Conservation (phyloP, 2,113 vertebrate genomes). For the Promerops cafer region DNA sequence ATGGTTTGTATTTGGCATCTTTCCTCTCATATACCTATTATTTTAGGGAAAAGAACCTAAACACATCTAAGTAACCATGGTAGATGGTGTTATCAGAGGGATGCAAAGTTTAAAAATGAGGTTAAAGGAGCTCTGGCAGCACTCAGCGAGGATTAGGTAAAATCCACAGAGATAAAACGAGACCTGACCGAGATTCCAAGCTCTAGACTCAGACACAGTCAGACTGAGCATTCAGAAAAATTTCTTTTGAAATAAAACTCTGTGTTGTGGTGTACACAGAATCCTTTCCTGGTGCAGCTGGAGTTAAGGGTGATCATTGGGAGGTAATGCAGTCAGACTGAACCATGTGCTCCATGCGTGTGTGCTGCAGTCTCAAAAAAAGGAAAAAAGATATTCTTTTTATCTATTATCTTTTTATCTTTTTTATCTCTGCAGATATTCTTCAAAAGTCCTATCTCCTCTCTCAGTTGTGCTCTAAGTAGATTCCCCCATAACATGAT, state of each 20-base stretch:
- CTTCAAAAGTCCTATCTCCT: not conserved
- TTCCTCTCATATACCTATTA: not conserved
- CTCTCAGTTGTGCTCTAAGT: not conserved
- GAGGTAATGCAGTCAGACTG: not conserved
- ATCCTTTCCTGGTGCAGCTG: not conserved
- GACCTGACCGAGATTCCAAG: not conserved
- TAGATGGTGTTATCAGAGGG: conserved; percentile 7
- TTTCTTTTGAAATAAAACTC: not conserved
- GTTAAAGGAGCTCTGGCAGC: conserved; percentile 18
- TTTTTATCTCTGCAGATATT: not conserved
- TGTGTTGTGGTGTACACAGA: not conserved
- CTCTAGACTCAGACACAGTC: not conserved
- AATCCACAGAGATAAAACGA: conserved; percentile 38
- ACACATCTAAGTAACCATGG: not conserved
- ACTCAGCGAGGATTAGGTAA: conserved; percentile 21
- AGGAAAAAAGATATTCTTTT: too few relatives aligned
- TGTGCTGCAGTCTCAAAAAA: not conserved
- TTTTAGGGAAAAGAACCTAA: not conserved
- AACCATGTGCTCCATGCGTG: not conserved
- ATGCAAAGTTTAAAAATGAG: conserved; percentile 26
- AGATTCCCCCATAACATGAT: not conserved
- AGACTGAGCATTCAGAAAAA: not conserved
- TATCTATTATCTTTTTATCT: too few relatives aligned
- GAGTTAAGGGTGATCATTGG: not conserved
- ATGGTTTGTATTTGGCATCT: not conserved